Evolutionary conservation across 2,888 invertebrate species (phyloP).

Genomic region (Troilus luridus): DNA sequence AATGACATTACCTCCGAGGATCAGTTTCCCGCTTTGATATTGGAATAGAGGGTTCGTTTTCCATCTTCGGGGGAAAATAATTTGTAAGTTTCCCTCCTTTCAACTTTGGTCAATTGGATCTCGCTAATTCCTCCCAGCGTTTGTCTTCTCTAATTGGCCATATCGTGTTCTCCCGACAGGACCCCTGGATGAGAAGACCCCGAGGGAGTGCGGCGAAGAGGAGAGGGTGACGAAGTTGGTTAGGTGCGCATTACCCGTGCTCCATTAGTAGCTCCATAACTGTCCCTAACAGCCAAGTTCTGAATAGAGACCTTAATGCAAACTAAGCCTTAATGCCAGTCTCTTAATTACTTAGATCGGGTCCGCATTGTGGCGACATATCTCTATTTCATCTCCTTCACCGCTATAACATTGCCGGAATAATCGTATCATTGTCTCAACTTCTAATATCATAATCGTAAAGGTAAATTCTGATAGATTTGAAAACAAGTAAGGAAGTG

Average conservation of each 20-base stretch:
- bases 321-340: background rate
- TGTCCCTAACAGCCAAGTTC: slow-evolving; percentile 7
- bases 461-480: too few species aligned
- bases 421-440: background rate
- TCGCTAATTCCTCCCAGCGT: background rate
- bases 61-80: background rate
- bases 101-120: slow-evolving; percentile 41
- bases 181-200: too few species aligned
- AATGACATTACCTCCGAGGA: background rate
- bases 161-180: background rate
- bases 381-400: background rate
- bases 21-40: slow-evolving; percentile 32
- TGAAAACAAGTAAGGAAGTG: too few species aligned
- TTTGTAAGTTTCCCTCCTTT: background rate
- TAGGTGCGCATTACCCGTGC: background rate
- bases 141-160: slow-evolving; percentile 41
- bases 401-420: background rate
- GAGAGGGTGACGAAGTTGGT: background rate
- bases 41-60: background rate
- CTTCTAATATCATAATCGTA: too few species aligned
- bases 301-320: background rate
- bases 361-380: background rate
- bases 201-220: too few species aligned
- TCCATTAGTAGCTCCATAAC: slow-evolving; percentile 22
- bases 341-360: slow-evolving; percentile 12